Conservation (phyloP, 1,140 invertebrate genomes). For the Drosophila ironensis region DNA sequence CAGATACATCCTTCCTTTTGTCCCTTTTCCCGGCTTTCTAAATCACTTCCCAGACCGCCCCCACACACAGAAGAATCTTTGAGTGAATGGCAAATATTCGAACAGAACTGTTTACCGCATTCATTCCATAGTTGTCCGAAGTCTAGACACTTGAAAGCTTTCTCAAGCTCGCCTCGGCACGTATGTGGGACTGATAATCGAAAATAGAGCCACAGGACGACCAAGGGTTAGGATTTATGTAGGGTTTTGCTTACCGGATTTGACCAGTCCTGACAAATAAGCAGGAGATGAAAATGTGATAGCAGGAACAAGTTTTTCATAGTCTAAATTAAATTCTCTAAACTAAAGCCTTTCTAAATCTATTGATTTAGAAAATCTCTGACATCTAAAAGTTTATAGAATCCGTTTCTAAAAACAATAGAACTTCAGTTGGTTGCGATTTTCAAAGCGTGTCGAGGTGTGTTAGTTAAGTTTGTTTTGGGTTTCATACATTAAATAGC, state of each 20-base stretch:
- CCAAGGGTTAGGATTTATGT: background rate
- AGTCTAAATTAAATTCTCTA: background rate
- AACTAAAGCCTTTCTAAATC: no score
- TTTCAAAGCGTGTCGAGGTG: no score
- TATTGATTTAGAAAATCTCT: no score
- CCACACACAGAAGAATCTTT: constrained; percentile 11
- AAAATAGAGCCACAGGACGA: background rate
- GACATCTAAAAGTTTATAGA: no score
- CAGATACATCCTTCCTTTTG: background rate
- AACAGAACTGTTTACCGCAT: constrained; percentile 38
- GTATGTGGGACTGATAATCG: constrained; percentile 37
- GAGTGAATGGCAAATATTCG: constrained; percentile 33
- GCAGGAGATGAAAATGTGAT: constrained; percentile 7
- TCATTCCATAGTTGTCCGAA: constrained; percentile 20
- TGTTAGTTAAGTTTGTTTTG: no score
- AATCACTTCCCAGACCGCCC: constrained; percentile 3
- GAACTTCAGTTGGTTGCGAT: no score
- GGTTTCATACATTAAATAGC: no score
- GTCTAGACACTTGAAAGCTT: constrained; percentile 53
- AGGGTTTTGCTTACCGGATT: constrained; percentile 13
- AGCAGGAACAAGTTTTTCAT: background rate
- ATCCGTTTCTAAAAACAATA: no score
- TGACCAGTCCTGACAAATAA: constrained; percentile 22
- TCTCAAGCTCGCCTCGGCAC: constrained; percentile 48
- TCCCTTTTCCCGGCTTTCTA: background rate